A percentile compares a stretch with the other conserved stretches of the same genome.
Evolutionary conservation across 2,888 invertebrate genomes (phyloP).

Genomic region (Leptura quadrifasciata): DNA sequence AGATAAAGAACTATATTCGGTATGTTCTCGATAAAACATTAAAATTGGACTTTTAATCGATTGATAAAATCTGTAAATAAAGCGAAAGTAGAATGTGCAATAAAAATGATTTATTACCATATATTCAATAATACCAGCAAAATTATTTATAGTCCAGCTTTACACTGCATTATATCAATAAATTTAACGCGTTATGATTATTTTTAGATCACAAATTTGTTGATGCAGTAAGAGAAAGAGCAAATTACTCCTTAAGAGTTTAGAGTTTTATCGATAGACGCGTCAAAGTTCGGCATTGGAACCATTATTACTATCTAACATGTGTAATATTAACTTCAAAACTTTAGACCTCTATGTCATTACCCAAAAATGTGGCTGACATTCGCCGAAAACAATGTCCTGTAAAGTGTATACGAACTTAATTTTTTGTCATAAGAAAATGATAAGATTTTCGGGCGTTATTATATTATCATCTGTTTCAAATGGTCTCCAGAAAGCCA

Average conservation of each 20-base stretch:
- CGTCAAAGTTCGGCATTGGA: neutral
- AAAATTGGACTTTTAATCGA: constrained; percentile 15
- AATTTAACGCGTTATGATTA: neutral
- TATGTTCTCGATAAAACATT: constrained; percentile 19
- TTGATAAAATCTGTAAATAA: constrained; percentile 32
- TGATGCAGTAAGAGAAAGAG: no score
- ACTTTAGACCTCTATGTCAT: no score
- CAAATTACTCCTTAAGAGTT: neutral
- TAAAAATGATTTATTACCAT: constrained; percentile 2
- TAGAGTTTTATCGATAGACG: neutral
- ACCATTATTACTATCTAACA: neutral
- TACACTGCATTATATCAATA: neutral
- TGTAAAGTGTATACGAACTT: no score
- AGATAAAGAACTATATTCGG: constrained; percentile 40
- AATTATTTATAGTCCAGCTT: constrained; percentile 2
- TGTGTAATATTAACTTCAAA: neutral
- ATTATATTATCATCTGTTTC: no score
- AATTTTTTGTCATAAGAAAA: no score
- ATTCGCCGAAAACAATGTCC: no score
- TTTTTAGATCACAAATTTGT: neutral
- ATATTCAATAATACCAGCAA: neutral
- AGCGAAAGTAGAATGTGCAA: neutral
- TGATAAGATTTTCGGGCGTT: no score
- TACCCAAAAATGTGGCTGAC: no score
- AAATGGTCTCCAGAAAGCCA: no score